Evolutionary conservation across 2,888 invertebrate genomes (phyloP), one percentile per base, ranked within the genome.

Genomic region (Phorcus lineatus): DNA sequence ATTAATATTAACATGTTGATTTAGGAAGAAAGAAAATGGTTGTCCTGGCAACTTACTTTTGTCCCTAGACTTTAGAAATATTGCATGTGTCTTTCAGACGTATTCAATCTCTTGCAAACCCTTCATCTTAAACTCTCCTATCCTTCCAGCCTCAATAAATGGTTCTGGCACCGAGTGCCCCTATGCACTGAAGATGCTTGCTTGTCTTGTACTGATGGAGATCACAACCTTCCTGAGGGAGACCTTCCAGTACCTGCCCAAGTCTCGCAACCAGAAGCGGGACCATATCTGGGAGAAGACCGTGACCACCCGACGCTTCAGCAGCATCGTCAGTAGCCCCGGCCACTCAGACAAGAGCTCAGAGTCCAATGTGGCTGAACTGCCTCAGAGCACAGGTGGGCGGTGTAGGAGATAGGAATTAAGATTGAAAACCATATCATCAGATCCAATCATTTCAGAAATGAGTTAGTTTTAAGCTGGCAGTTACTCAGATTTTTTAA

Each of bases 161-260:
- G 86, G 86, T 9, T 87, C 87, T 47, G 93, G 93, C 4, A 88
- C 88, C 9, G 91, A 90, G 54, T 99, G 99, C 92, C 94, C 95
- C 1, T 93, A 93, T 83, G 94, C 94, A 0, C 94, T 99, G 76
- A 96, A 98, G 90, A 94, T 99, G 87, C 95, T 99, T 70, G 99
- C 99, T 1, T 99, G 99, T 92, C 96, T 97, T 80, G 94, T 99
- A 24, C 94, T 99, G n/a, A 95, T 97, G 91, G 99, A 99, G 94
- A 98, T 99, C 80, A 99, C 99, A 0, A 95, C 98, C 0, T 99
- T 99, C 93, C 94, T 99, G 78, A 95, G 99, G 19, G 99, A 99
- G 94, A 98, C 98, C 0, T 99, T 99, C 93, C 97, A 97, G 92
- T 93, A 94, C 82, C 91, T 95, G 67, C 95, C 95, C 16, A 91